Conservation (phyloP, 1,140 invertebrate species). For the Drosophila pallidifrons region DNA sequence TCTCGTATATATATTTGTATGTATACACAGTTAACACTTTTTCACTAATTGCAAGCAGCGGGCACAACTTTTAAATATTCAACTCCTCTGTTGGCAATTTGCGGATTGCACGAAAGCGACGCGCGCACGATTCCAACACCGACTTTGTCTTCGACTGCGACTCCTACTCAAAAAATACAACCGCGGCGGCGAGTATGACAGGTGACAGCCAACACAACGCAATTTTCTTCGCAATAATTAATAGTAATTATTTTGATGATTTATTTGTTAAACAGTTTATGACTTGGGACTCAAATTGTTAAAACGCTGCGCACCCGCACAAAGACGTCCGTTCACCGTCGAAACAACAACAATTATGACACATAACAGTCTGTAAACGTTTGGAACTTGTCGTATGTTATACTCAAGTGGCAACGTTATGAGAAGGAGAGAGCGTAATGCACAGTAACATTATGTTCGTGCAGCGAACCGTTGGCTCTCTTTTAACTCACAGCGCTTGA, state of each 20-base stretch:
- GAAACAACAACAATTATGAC: constrained; percentile 51
- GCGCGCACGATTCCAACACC: constrained; percentile 39
- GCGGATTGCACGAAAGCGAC: constrained; percentile 39
- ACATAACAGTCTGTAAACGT: constrained; percentile 31
- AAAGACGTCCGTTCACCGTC: constrained; percentile 44
- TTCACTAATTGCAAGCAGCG: constrained; percentile 58
- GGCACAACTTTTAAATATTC: constrained; percentile 45
- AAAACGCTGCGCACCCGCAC: constrained; percentile 48
- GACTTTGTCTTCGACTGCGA: not conserved
- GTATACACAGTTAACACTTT: constrained; percentile 48
- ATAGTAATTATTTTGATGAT: constrained; percentile 21
- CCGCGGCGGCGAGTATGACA: constrained; percentile 4
- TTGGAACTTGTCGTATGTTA: constrained; percentile 24
- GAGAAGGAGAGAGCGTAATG: not conserved
- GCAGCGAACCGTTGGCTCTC: not conserved
- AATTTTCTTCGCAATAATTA: constrained; percentile 7
- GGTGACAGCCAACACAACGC: constrained; percentile 7
- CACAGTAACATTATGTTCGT: not conserved
- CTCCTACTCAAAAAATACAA: constrained; percentile 12
- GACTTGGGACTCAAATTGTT: constrained; percentile 20
- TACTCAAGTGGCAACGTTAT: constrained; percentile 25
- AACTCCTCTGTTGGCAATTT: constrained; percentile 26
- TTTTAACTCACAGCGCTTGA: constrained; percentile 3
- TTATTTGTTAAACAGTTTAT: constrained; percentile 23
- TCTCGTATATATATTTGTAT: not conserved